Evolutionary conservation across 2,797 vertebrate species (phyloP).

Genomic region (Pangasius mekongensis): DNA sequence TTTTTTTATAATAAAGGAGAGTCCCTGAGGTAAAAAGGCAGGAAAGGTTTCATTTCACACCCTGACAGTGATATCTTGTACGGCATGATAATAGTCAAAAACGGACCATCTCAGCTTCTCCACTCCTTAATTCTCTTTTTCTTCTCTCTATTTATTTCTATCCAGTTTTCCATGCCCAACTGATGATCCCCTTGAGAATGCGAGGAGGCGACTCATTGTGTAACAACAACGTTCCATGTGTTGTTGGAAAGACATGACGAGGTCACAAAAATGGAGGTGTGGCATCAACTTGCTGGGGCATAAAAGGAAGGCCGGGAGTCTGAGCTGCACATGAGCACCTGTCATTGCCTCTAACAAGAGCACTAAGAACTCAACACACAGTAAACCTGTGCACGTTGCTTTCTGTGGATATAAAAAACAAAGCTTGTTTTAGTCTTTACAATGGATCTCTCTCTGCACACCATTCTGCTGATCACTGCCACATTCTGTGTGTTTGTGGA

Average conservation of each 20-base stretch:
- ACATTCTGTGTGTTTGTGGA: conserved; percentile 75
- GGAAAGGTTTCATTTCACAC: conserved; percentile 12
- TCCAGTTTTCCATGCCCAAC: conserved; percentile 11
- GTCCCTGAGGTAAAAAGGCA: conserved; percentile 25
- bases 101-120: not conserved
- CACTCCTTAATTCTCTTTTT: conserved; percentile 20
- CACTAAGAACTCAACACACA: conserved; percentile 23
- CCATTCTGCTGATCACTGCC: conserved; percentile 65
- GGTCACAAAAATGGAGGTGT: conserved; percentile 24
- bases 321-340: conserved; percentile 71
- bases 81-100: not conserved
- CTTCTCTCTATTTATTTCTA: not conserved
- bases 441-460: conserved; percentile 65
- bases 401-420: conserved; percentile 31
- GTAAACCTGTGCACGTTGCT: conserved; percentile 20
- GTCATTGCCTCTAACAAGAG: conserved; percentile 56
- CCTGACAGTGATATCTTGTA: conserved; percentile 20
- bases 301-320: conserved; percentile 63
- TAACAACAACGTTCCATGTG: conserved; percentile 47
- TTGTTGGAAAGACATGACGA: conserved; percentile 20
- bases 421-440: conserved; percentile 30
- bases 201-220: conserved; percentile 47
- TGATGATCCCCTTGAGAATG: conserved; percentile 52
- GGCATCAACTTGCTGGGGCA: conserved; percentile 40
- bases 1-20: not conserved